Evolutionary conservation across 2,888 invertebrate genomes (phyloP).

Genomic region (Nomada fabriciana): DNA sequence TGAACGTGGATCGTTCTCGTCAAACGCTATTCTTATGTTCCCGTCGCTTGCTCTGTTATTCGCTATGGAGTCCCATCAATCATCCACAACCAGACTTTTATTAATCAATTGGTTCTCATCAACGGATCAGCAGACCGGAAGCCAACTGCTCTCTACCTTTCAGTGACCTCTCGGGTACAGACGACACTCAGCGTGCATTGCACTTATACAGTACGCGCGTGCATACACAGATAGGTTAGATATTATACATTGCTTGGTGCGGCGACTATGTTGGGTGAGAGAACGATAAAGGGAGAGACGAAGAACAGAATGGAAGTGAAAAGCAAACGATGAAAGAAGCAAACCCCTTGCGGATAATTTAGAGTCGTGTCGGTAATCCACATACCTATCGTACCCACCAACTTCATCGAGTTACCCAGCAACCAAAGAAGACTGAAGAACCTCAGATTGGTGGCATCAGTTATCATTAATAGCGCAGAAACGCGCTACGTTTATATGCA

Average conservation of each 20-base stretch:
- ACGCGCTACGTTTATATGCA: conserved; percentile 70
- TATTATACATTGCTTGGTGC: background rate
- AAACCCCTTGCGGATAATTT: conserved; percentile 32
- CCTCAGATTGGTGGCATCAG: conserved; percentile 81
- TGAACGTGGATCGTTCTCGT: conserved; percentile 47
- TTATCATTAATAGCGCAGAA: conserved; percentile 74
- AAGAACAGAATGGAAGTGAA: background rate
- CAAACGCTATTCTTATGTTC: conserved; percentile 61
- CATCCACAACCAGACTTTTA: conserved; percentile 72
- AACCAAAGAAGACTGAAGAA: conserved; percentile 87
- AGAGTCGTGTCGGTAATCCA: conserved; percentile 58
- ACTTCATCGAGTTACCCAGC: conserved; percentile 85
- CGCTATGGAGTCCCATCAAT: conserved; percentile 55
- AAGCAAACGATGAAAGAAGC: conserved; percentile 3
- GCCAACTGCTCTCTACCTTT: conserved; percentile 66
- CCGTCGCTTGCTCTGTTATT: conserved; percentile 60
- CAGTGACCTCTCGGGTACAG: conserved; percentile 46
- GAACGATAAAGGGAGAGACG: background rate
- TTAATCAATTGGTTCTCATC: conserved; percentile 80
- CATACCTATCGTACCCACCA: conserved; percentile 70
- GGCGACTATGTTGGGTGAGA: background rate
- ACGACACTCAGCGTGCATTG: background rate
- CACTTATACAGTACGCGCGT: background rate
- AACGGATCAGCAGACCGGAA: conserved; percentile 75
- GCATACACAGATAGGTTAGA: background rate